Percentiles rank a stretch among this genome's conserved stretches.
phyloP scores from a whole-genome alignment of 1,140 invertebrate species.

The Amphibalanus amphitrite region DNA sequence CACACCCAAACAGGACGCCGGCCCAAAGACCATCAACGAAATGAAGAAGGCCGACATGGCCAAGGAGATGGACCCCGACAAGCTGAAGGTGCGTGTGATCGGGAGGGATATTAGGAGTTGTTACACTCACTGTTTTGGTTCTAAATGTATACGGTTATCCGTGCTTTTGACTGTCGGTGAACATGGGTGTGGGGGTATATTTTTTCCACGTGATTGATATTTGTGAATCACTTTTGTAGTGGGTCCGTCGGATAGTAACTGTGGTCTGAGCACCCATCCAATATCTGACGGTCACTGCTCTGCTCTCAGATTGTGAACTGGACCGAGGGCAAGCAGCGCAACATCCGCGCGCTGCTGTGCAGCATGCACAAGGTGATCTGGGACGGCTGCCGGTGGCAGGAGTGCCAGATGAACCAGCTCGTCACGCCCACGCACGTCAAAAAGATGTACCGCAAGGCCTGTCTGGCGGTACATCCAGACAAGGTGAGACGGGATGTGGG shows the following conservation, averaged over 20 bases:
- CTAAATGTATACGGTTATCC: background rate
- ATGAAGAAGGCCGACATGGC: conserved; percentile 76
- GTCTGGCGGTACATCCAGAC: conserved; percentile 92
- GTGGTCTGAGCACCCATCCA: background rate
- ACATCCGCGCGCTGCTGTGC: conserved; percentile 85
- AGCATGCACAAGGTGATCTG: conserved; percentile 87
- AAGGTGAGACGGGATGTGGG: too few species aligned
- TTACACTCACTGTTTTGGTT: background rate
- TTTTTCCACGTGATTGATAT: background rate
- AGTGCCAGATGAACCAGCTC: conserved; percentile 83
- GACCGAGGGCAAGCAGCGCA: conserved; percentile 90
- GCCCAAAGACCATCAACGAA: conserved; percentile 74
- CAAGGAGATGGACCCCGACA: conserved; percentile 78
- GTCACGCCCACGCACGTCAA: conserved; percentile 83
- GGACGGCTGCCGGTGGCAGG: conserved; percentile 82
- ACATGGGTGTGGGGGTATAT: background rate
- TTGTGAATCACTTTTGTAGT: conserved; percentile 7
- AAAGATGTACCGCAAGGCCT: conserved; percentile 86
- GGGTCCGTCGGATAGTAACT: background rate
- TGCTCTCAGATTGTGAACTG: conserved; percentile 44
- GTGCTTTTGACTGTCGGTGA: background rate
- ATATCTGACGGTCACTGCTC: conserved; percentile 8
- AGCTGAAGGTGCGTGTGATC: conserved; percentile 58
- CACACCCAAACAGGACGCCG: conserved; percentile 37
- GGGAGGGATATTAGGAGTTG: conserved; percentile 3